Evolutionary conservation across 2,797 vertebrate genomes (phyloP).

Genomic region (Merluccius polli): DNA sequence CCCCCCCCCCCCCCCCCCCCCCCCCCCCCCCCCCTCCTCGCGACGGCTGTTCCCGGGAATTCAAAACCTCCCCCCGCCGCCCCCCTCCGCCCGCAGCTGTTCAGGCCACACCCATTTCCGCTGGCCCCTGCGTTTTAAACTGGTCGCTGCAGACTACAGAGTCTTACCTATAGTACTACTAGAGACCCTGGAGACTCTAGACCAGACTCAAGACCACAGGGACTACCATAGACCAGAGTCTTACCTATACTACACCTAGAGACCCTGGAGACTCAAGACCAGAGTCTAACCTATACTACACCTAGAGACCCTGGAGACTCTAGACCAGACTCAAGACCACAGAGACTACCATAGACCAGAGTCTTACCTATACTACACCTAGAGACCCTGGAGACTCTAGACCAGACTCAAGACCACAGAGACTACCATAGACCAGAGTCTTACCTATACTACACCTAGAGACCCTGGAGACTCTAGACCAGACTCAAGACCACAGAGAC

Average conservation of each 20-base stretch:
- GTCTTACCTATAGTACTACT: background rate
- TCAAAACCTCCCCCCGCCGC: background rate
- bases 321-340: too few species aligned
- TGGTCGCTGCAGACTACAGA: background rate
- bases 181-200: too few species aligned
- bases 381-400: too few species aligned
- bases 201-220: too few species aligned
- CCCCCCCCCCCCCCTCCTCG: background rate
- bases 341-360: background rate
- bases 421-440: background rate
- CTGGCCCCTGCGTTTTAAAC: background rate
- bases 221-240: background rate
- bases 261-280: too few species aligned
- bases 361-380: background rate
- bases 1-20: background rate
- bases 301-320: too few species aligned
- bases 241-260: background rate
- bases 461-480: too few species aligned
- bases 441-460: background rate
- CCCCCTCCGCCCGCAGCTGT: background rate
- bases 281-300: too few species aligned
- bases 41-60: background rate
- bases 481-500: too few species aligned
- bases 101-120: background rate
- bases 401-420: too few species aligned